phyloP scores from a whole-genome alignment of 2,797 vertebrate genomes.

The Pseudochirops cupreus region DNA sequence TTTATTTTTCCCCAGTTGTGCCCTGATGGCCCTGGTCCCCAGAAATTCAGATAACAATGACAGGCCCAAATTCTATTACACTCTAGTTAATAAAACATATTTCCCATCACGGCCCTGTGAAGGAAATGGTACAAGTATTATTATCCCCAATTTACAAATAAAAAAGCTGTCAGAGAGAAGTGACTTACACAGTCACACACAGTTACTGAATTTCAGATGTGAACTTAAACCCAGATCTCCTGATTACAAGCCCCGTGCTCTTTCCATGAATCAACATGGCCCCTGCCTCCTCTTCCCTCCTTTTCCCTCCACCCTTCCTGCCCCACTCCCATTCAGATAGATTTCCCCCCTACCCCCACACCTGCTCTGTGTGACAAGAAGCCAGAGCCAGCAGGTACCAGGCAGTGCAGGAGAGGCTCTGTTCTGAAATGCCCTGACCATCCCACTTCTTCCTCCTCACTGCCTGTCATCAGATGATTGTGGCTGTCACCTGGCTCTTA shows the following conservation, averaged over 20 bases:
- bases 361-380: neutral
- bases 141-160: neutral
- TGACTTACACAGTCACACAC: neutral
- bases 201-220: neutral
- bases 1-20: neutral
- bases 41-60: neutral
- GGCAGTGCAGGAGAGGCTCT: slow-evolving; percentile 44
- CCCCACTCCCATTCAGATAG: neutral
- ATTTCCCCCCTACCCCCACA: neutral
- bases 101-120: slow-evolving; percentile 7
- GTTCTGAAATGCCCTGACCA: slow-evolving; percentile 53
- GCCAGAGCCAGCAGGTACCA: neutral
- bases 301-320: neutral
- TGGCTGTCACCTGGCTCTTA: slow-evolving; percentile 56
- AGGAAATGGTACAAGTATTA: neutral
- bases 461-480: slow-evolving; percentile 67
- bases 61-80: neutral
- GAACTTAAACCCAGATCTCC: neutral
- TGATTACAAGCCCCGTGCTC: neutral
- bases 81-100: neutral
- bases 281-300: neutral
- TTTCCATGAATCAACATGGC: slow-evolving; percentile 10
- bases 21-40: neutral
- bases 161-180: neutral
- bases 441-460: slow-evolving; percentile 30